phyloP scores from a whole-genome alignment of 1,140 invertebrate species.

The Drosophila ironensis region DNA sequence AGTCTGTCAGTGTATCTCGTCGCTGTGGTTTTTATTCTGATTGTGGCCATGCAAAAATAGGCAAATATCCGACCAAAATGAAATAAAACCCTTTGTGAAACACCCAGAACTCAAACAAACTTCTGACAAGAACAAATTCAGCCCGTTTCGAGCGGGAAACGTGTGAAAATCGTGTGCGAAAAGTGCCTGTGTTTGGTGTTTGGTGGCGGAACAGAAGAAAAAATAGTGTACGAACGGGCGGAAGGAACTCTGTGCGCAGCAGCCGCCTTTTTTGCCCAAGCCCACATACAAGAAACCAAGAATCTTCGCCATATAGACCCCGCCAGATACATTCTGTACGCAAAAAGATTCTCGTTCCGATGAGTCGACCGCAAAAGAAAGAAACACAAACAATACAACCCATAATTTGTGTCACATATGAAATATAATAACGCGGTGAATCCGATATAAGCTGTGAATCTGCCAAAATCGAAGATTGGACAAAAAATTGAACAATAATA shows the following conservation, averaged over 20 bases:
- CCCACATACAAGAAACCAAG: conserved; percentile 13
- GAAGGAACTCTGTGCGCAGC: conserved; percentile 51
- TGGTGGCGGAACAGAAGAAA: conserved; percentile 20
- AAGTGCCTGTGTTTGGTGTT: conserved; percentile 35
- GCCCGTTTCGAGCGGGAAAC: background rate
- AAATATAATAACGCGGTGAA: conserved; percentile 9
- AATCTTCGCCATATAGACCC: conserved; percentile 24
- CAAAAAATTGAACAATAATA: too few species aligned
- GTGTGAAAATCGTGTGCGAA: conserved; percentile 30
- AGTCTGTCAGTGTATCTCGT: conserved; percentile 68
- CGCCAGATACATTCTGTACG: conserved; percentile 24
- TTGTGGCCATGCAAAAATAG: conserved; percentile 73
- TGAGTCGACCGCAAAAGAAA: background rate
- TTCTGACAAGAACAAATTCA: conserved; percentile 16
- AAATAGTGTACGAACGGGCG: too few species aligned
- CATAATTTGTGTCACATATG: conserved; percentile 13
- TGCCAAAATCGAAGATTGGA: too few species aligned
- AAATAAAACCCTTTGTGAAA: conserved; percentile 38
- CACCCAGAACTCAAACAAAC: conserved; percentile 13
- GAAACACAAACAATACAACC: conserved; percentile 12
- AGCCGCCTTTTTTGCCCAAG: conserved; percentile 74
- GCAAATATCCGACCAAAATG: conserved; percentile 59
- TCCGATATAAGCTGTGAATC: conserved; percentile 16
- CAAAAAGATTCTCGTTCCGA: background rate
- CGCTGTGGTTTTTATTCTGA: conserved; percentile 76